These are phyloP conservation scores for Plectropomus leopardus DNA, from an alignment of 2,113 vertebrate species.

Conservation along the genomic window DNA sequence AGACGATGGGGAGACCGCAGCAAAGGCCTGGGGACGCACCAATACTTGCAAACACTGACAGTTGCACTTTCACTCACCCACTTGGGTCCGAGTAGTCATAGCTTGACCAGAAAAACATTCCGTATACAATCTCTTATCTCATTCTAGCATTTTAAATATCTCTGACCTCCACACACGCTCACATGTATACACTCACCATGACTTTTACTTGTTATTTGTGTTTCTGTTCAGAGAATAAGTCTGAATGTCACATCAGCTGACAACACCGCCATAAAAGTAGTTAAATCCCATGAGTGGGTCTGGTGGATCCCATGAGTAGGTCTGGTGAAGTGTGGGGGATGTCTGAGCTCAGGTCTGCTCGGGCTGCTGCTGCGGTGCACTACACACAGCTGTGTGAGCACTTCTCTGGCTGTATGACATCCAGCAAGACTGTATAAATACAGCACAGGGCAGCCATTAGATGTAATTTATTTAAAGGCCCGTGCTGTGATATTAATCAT, in stretches of 20 bases:
- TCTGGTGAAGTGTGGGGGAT: slow-evolving; percentile 51
- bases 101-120: slow-evolving; percentile 42
- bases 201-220: slow-evolving; percentile 3
- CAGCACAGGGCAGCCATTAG: slow-evolving; percentile 59
- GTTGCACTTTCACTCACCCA: slow-evolving; percentile 45
- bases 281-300: slow-evolving; percentile 36
- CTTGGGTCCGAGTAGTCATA: slow-evolving; percentile 16
- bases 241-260: slow-evolving; percentile 40
- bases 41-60: slow-evolving; percentile 42
- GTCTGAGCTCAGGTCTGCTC: slow-evolving; percentile 43
- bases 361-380: slow-evolving; percentile 33
- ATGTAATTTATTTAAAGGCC: slow-evolving; percentile 71
- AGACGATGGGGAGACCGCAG: slow-evolving; percentile 67
- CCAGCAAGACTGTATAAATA: slow-evolving; percentile 61
- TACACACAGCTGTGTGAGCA: slow-evolving; percentile 62
- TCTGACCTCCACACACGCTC: slow-evolving; percentile 21
- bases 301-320: slow-evolving; percentile 36
- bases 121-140: slow-evolving; percentile 24
- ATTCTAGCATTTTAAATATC: neutral
- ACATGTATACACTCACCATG: slow-evolving; percentile 10
- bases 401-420: slow-evolving; percentile 41
- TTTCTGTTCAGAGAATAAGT: slow-evolving; percentile 24
- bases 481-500: slow-evolving; percentile 75
- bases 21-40: slow-evolving; percentile 50
- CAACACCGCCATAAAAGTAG: slow-evolving; percentile 46